These are phyloP conservation scores for Larimichthys polyactis DNA, from an alignment of 2,113 vertebrate species.

Conservation along the genomic window DNA sequence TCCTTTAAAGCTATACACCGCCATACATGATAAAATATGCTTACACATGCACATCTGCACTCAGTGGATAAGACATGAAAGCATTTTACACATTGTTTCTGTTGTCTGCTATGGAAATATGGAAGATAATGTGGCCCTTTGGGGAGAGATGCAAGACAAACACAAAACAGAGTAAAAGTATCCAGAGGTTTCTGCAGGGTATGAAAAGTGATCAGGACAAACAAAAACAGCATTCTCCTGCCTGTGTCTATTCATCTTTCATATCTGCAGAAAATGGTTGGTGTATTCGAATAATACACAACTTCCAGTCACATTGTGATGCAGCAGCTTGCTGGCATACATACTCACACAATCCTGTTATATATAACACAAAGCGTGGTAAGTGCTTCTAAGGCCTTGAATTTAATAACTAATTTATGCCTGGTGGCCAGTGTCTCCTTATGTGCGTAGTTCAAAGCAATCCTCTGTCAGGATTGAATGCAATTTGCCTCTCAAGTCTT, in stretches of 20 bases:
- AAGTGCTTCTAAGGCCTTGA: conserved; percentile 37
- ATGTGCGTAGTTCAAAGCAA: conserved; percentile 38
- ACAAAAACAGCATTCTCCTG: conserved; percentile 37
- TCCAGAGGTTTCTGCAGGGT: conserved; percentile 44
- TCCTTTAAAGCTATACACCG: conserved; percentile 54
- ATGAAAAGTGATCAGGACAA: conserved; percentile 58
- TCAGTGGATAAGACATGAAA: conserved; percentile 62
- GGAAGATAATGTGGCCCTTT: conserved; percentile 64
- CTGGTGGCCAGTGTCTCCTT: conserved; percentile 8
- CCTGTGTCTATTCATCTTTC: conserved; percentile 43
- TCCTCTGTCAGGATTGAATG: conserved; percentile 1
- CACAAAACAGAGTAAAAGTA: conserved; percentile 39
- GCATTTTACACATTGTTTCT: conserved; percentile 47
- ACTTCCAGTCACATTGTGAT: conserved; percentile 33
- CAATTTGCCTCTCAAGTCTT: conserved; percentile 3
- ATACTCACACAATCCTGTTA: conserved; percentile 37
- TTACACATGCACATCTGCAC: conserved; percentile 59
- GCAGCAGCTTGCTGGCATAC: conserved; percentile 16
- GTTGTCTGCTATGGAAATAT: conserved; percentile 61
- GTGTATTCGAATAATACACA: conserved; percentile 22
- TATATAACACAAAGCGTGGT: conserved; percentile 46
- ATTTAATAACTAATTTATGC: conserved; percentile 42
- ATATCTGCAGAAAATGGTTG: conserved; percentile 38
- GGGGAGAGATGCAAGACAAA: conserved; percentile 53
- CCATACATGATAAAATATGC: conserved; percentile 62